Percentiles rank a stretch among this genome's conserved stretches.
Evolutionary conservation across 2,888 invertebrate genomes (phyloP).

Genomic region (Temnothorax unifasciatus): DNA sequence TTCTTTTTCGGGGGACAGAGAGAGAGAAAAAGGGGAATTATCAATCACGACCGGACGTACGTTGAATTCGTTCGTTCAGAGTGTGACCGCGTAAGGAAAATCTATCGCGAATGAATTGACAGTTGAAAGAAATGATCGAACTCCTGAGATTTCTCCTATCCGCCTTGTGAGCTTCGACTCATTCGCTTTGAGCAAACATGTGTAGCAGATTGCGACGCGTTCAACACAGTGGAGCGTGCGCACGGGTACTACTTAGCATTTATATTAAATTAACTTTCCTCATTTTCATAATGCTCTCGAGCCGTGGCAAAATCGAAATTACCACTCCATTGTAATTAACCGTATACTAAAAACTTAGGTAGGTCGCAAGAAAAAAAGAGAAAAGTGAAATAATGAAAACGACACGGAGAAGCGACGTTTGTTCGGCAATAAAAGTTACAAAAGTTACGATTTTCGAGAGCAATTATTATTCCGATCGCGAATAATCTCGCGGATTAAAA

Average conservation of each 20-base stretch:
- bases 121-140: not conserved
- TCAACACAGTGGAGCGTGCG: not conserved
- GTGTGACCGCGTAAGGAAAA: not conserved
- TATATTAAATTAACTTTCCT: constrained; percentile 77
- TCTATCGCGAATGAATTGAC: not conserved
- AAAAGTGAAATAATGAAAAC: constrained; percentile 2
- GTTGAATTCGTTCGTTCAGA: not conserved
- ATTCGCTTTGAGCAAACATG: constrained; percentile 32
- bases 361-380: not conserved
- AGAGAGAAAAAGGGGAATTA: not conserved
- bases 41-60: constrained; percentile 21
- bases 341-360: constrained; percentile 23
- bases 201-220: constrained; percentile 34
- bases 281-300: constrained; percentile 69
- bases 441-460: constrained; percentile 4
- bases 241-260: constrained; percentile 74
- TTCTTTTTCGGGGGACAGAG: not conserved
- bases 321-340: constrained; percentile 34
- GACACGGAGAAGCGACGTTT: not conserved
- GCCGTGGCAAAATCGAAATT: constrained; percentile 35
- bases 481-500: not conserved
- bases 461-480: not conserved
- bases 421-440: not conserved
- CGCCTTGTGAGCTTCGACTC: not conserved
- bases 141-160: not conserved